A percentile compares a stretch with the other conserved stretches of the same genome.
These are phyloP conservation scores for Cyanoramphus novaezelandiae DNA, from an alignment of 2,113 vertebrate species.

Conservation along the genomic window DNA sequence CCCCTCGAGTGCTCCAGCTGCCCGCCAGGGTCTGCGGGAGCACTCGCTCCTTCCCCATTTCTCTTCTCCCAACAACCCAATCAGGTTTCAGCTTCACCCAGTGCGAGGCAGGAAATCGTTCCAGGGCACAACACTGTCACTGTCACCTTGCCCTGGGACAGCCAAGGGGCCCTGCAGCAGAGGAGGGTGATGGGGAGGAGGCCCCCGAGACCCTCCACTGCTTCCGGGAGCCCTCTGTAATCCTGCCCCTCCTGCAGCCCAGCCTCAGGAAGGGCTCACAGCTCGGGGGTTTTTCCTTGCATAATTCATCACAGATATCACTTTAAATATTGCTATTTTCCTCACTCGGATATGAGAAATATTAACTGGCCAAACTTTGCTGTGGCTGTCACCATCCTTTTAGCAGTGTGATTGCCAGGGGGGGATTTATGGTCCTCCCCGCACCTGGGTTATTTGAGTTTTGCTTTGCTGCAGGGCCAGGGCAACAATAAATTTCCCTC, in stretches of 20 bases:
- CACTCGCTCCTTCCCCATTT: rapidly evolving
- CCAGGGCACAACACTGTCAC: not conserved
- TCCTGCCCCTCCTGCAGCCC: not conserved
- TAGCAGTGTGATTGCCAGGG: conserved; percentile 2
- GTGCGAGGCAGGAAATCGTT: rapidly evolving
- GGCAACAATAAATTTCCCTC: conserved; percentile 40
- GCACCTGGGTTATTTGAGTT: conserved; percentile 10
- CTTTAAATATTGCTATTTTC: conserved; percentile 50
- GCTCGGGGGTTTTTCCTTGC: not conserved
- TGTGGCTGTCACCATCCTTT: conserved; percentile 45
- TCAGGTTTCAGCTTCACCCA: too few relatives aligned
- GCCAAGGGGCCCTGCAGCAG: not conserved
- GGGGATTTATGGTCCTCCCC: not conserved
- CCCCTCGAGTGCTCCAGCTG: rapidly evolving
- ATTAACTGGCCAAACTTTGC: conserved; percentile 47
- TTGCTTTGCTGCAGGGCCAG: conserved; percentile 35
- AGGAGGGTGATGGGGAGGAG: not conserved
- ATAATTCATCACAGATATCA: not conserved
- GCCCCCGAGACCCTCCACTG: rapidly evolving
- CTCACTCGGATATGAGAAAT: conserved; percentile 45
- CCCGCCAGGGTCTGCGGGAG: not conserved
- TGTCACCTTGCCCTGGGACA: not conserved
- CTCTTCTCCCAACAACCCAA: not conserved
- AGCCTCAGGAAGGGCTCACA: not conserved
- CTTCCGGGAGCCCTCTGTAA: not conserved